phyloP scores from a whole-genome alignment of 2,888 invertebrate genomes.

The Amphipoea oculea region DNA sequence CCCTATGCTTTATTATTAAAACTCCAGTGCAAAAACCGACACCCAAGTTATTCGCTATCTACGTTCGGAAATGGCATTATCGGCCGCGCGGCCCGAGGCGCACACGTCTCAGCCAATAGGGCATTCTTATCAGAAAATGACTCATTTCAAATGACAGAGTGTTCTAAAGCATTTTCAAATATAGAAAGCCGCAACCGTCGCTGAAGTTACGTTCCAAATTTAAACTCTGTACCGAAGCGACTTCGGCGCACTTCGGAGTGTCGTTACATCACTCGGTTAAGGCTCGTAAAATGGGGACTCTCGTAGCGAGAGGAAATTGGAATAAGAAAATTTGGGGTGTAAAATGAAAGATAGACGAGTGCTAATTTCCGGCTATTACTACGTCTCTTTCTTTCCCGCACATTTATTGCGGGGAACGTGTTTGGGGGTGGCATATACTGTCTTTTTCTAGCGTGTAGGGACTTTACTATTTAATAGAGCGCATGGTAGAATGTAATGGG shows the following conservation, averaged over 20 bases:
- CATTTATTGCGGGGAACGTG: conserved; percentile 86
- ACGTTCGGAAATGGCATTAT: conserved; percentile 89
- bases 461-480: conserved; percentile 77
- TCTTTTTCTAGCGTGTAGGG: conserved; percentile 85
- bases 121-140: conserved; percentile 93
- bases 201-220: conserved; percentile 60
- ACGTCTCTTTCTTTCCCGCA: conserved; percentile 90
- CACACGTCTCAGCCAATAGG: conserved; percentile 91
- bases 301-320: conserved; percentile 92
- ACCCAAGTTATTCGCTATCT: conserved; percentile 88
- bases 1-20: conserved; percentile 89
- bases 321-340: conserved; percentile 95
- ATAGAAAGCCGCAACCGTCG: conserved; percentile 77
- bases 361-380: conserved; percentile 93
- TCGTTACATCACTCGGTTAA: conserved; percentile 69
- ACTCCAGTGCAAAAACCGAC: conserved; percentile 88
- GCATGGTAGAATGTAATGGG: conserved; percentile 71
- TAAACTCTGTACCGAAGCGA: conserved; percentile 61
- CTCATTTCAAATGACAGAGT: conserved; percentile 93
- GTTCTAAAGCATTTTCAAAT: conserved; percentile 84
- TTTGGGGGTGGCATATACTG: conserved; percentile 81
- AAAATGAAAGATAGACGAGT: conserved; percentile 94
- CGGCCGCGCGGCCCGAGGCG: conserved; percentile 84
- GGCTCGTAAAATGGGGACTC: conserved; percentile 78
- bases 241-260: conserved; percentile 66